Conservation (phyloP, 2,113 vertebrate species). For the Thunnus maccoyii region DNA sequence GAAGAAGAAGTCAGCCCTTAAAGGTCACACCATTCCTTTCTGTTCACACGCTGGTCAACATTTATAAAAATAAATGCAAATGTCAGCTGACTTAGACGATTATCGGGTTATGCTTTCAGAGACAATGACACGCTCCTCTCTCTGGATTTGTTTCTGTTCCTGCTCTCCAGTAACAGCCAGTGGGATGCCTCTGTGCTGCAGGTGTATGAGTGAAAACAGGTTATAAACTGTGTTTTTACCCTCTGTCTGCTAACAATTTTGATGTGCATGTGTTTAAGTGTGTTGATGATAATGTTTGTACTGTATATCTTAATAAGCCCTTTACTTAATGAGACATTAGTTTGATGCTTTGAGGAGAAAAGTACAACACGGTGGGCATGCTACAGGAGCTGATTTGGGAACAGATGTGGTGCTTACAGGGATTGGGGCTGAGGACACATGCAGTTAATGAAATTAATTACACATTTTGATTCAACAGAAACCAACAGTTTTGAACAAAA, state of each 20-base stretch:
- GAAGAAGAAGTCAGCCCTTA: slow-evolving; percentile 84
- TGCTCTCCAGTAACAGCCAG: slow-evolving; percentile 52
- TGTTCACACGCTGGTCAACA: slow-evolving; percentile 68
- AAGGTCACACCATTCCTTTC: slow-evolving; percentile 73
- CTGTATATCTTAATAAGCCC: slow-evolving; percentile 83
- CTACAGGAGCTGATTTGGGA: slow-evolving; percentile 61
- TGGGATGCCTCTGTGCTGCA: slow-evolving; percentile 31
- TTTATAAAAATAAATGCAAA: slow-evolving; percentile 45
- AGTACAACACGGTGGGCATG: slow-evolving; percentile 61
- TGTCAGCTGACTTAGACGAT: slow-evolving; percentile 51
- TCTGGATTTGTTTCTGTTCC: slow-evolving; percentile 59
- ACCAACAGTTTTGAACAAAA: slow-evolving; percentile 32
- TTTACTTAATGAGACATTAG: slow-evolving; percentile 81
- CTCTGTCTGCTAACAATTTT: slow-evolving; percentile 44
- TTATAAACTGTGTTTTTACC: slow-evolving; percentile 20
- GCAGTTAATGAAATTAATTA: slow-evolving; percentile 62
- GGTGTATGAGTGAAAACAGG: slow-evolving; percentile 15
- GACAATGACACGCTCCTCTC: slow-evolving; percentile 54
- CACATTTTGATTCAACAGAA: slow-evolving; percentile 47
- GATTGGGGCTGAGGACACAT: slow-evolving; percentile 36
- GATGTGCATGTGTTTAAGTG: slow-evolving; percentile 49
- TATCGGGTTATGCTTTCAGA: slow-evolving; percentile 40
- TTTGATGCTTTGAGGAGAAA: slow-evolving; percentile 61
- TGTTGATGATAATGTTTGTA: slow-evolving; percentile 69
- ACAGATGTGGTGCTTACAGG: slow-evolving; percentile 17